Conservation (phyloP, 35 echinoderm and acorn worm genomes). For the Anneissia japonica region DNA sequence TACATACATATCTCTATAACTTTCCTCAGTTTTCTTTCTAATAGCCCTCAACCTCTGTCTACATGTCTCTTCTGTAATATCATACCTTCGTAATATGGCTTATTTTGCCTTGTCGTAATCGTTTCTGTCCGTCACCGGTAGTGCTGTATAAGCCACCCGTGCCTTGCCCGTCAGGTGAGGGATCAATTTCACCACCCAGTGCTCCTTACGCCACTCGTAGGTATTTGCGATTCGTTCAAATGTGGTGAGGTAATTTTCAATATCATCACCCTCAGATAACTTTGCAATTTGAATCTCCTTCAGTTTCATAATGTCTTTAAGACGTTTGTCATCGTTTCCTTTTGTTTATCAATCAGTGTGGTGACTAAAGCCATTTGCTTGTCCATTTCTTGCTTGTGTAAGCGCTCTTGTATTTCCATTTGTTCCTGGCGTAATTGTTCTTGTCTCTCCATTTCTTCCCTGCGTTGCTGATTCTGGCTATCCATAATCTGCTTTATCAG, state of each 20-base stretch:
- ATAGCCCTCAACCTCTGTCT: too few relatives aligned
- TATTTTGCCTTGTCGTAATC: too few relatives aligned
- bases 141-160: background rate
- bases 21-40: too few relatives aligned
- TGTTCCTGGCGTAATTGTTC: background rate
- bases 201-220: background rate
- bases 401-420: background rate
- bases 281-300: conserved; percentile 5
- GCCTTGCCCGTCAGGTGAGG: too few relatives aligned
- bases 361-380: background rate
- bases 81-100: too few relatives aligned
- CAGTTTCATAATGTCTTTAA: background rate
- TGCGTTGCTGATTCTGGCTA: too few relatives aligned
- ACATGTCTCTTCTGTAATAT: too few relatives aligned
- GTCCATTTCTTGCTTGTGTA: background rate
- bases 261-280: background rate
- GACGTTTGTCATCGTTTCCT: background rate
- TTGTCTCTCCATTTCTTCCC: too few relatives aligned
- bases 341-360: background rate
- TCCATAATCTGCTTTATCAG: too few relatives aligned
- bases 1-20: too few relatives aligned
- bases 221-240: background rate
- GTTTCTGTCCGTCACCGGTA: background rate
- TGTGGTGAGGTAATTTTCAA: conserved; percentile 6
- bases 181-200: conserved; percentile 3